Conservation (phyloP, 2,797 vertebrate genomes). For the Sphenodon punctatus region DNA sequence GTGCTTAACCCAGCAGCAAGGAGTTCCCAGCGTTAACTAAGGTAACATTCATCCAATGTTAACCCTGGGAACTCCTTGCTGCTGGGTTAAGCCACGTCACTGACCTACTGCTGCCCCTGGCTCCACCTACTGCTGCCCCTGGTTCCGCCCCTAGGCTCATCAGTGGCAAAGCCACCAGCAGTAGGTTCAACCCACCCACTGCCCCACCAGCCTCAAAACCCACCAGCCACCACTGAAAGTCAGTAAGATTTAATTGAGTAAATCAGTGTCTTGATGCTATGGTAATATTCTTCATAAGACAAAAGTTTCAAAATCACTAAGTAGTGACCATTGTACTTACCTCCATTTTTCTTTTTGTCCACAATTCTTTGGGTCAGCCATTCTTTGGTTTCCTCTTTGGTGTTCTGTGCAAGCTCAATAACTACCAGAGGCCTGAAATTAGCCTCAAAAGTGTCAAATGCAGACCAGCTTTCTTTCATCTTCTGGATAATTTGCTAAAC, state of each 20-base stretch:
- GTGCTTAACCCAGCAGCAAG: too few species aligned
- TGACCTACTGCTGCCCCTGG: too few species aligned
- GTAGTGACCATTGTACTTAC: conserved; percentile 67
- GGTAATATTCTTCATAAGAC: neutral
- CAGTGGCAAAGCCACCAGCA: too few species aligned
- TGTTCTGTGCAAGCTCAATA: conserved; percentile 85
- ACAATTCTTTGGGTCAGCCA: conserved; percentile 89
- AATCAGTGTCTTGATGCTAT: neutral
- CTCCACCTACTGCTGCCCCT: too few species aligned
- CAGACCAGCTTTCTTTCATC: conserved; percentile 72
- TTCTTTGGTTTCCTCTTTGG: conserved; percentile 83
- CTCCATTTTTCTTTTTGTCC: conserved; percentile 86
- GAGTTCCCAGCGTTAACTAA: too few species aligned
- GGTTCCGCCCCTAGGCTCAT: too few species aligned
- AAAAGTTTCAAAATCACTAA: neutral
- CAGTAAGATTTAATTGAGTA: neutral
- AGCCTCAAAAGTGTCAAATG: conserved; percentile 66
- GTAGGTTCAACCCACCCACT: too few species aligned
- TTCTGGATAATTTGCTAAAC: conserved; percentile 45
- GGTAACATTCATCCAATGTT: too few species aligned
- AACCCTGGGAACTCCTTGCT: too few species aligned
- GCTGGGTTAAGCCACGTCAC: too few species aligned
- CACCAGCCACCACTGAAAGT: too few species aligned
- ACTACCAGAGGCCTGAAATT: conserved; percentile 88
- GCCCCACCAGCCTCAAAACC: too few species aligned